Conservation (phyloP, 2,797 vertebrate genomes). For the Enteromius afrohamiltoni region DNA sequence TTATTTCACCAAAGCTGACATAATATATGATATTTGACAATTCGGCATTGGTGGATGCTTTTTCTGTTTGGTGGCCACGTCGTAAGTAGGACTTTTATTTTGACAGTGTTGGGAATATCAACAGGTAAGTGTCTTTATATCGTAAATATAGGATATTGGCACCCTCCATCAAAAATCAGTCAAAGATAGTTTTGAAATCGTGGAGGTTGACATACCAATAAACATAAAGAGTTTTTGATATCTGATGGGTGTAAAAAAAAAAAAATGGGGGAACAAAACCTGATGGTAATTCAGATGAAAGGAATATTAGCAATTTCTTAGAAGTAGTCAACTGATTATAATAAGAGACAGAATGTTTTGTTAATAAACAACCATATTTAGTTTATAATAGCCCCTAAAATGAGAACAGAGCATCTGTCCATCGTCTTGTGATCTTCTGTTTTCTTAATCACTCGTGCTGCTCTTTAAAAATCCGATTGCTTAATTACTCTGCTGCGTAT, state of each 20-base stretch:
- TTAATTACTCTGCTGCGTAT: slow-evolving; percentile 61
- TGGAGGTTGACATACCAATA: not conserved
- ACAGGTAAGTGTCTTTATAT: not conserved
- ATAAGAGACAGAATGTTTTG: not conserved
- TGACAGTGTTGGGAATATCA: not conserved
- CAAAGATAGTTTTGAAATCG: not conserved
- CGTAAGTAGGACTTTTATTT: not conserved
- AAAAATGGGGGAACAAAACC: not conserved
- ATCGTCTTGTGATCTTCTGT: slow-evolving; percentile 54
- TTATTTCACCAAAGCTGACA: not conserved
- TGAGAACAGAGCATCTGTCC: slow-evolving; percentile 11
- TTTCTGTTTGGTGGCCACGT: not conserved
- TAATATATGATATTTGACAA: not conserved
- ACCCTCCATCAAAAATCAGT: not conserved
- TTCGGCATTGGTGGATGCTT: not conserved
- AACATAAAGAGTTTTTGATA: not conserved
- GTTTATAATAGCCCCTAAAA: not conserved
- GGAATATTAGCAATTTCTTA: not conserved
- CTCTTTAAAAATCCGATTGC: slow-evolving; percentile 63
- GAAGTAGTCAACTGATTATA: not conserved
- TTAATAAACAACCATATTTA: not conserved
- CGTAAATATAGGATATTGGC: not conserved
- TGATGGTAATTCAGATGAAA: not conserved
- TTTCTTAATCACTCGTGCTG: slow-evolving; percentile 62
- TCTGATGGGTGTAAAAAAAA: not conserved